phyloP scores from a whole-genome alignment of 2,113 vertebrate species.

The Phoxinus phoxinus region DNA sequence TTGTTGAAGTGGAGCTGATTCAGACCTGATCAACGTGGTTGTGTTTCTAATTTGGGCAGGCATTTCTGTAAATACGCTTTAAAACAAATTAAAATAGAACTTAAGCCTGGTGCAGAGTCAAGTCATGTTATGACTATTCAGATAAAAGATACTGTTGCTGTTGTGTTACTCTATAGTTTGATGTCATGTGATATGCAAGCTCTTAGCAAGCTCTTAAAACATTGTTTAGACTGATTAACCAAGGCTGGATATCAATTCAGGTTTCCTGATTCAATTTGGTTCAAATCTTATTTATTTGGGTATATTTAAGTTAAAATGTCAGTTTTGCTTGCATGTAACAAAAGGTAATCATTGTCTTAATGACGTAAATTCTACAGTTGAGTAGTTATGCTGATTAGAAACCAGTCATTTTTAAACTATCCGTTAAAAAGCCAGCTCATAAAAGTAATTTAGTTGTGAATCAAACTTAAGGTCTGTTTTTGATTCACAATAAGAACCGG shows the following conservation, averaged over 20 bases:
- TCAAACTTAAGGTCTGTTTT: neutral
- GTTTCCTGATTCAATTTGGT: neutral
- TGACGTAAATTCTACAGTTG: no score
- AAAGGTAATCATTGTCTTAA: no score
- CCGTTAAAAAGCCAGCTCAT: neutral
- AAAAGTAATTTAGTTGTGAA: neutral
- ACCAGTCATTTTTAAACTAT: no score
- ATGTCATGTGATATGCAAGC: constrained; percentile 41
- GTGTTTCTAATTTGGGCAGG: constrained; percentile 70
- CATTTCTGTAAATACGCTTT: constrained; percentile 67
- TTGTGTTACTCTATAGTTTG: constrained; percentile 16
- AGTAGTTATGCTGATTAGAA: no score
- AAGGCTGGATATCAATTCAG: neutral
- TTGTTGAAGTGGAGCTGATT: constrained; percentile 57
- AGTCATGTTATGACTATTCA: constrained; percentile 54
- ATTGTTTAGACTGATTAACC: constrained; percentile 69
- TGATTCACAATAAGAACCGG: neutral
- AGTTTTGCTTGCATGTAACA: neutral
- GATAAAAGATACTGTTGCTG: constrained; percentile 44
- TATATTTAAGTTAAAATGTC: neutral
- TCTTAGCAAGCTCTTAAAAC: constrained; percentile 38
- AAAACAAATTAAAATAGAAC: constrained; percentile 65
- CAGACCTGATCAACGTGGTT: constrained; percentile 62
- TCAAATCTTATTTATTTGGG: neutral
- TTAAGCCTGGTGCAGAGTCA: constrained; percentile 51